Evolutionary conservation across 2,888 invertebrate species (phyloP).

Genomic region (Augochlorella aurata): DNA sequence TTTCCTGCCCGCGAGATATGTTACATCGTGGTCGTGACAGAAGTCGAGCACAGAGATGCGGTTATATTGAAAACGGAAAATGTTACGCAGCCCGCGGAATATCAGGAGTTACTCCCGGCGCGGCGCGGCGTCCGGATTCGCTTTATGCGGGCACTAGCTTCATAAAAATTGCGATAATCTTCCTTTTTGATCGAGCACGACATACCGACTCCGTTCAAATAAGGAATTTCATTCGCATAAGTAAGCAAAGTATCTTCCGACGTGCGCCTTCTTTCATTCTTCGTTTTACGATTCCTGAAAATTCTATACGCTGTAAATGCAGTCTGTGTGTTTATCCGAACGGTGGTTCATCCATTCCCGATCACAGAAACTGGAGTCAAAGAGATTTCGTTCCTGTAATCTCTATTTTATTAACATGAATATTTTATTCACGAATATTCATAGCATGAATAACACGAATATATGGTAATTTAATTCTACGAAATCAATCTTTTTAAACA

Average conservation of each 20-base stretch:
- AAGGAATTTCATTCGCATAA: background rate
- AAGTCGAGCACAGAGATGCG: slow-evolving; percentile 49
- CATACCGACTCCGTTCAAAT: background rate
- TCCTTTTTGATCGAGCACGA: slow-evolving; percentile 1
- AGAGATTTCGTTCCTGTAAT: too few relatives aligned
- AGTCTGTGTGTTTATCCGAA: too few relatives aligned
- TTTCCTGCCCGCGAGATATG: slow-evolving; percentile 36
- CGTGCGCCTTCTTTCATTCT: background rate
- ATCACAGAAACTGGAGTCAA: too few relatives aligned
- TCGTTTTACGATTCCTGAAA: background rate
- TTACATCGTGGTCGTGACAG: slow-evolving; percentile 49
- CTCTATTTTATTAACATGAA: too few relatives aligned
- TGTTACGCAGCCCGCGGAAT: slow-evolving; percentile 49
- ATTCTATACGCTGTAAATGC: too few relatives aligned
- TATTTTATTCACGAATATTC: too few relatives aligned
- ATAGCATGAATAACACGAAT: too few relatives aligned
- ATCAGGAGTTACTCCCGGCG: slow-evolving; percentile 29
- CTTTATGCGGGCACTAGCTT: slow-evolving; percentile 11
- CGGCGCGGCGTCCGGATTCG: slow-evolving; percentile 20
- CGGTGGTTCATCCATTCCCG: too few relatives aligned
- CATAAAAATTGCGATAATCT: slow-evolving; percentile 23
- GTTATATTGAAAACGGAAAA: slow-evolving; percentile 58
- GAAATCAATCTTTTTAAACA: too few relatives aligned
- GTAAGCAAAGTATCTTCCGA: background rate
- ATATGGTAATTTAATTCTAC: too few relatives aligned